Base-by-base conservation (phyloP, 2,113 vertebrate genomes). In the Tiliqua scincoides region DNA sequence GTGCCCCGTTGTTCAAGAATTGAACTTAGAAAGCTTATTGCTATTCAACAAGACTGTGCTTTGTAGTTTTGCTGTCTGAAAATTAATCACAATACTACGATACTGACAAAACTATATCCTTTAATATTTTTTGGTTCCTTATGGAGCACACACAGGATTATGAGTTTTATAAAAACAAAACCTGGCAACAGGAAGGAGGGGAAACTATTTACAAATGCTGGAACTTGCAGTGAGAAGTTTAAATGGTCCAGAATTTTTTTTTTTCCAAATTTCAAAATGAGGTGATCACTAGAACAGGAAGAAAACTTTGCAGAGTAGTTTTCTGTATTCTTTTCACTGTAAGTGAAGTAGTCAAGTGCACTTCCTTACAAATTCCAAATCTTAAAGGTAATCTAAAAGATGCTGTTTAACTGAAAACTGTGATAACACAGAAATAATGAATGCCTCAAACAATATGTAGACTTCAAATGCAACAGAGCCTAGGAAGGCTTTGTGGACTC, bases 81-180 rank as follows among this genome's bases (percentile, higher is more conserved):
- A 32, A 87, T 32, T 81, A 81, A 86, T 84, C 89, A 57, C 85
- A 89, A 82, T 43, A 0, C 87, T 86, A 91, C 91, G 77, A 25
- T 43, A 23, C 67, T 52, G 89, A 93, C 89, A 93, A 94, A 95
- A 91, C 20, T 77, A 59, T 86, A 83, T 86, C 75, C 85, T 92
- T 94, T 90, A 91, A 90, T 93, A 85, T 67, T 88, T 89, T 94
- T 93, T 93, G 91, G 91, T 93, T 93, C 84, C 89, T 85, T 1
- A 88, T 93, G 91, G 92, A 94, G 90, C 93, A 94, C 88, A 59
- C 65, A 91, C 80, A 70, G 85, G 85, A 86, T 65, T 81, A 80
- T 80, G 92, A 92, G 68, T 73, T 17, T 91, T 91, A 91, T 93
- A 92, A 93, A 94, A 78, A 93, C 88, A 91, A 92, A 87, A 6